These are phyloP conservation scores for Aspidoscelis tigris DNA, from an alignment of 2,113 vertebrate genomes.

Conservation along the genomic window DNA sequence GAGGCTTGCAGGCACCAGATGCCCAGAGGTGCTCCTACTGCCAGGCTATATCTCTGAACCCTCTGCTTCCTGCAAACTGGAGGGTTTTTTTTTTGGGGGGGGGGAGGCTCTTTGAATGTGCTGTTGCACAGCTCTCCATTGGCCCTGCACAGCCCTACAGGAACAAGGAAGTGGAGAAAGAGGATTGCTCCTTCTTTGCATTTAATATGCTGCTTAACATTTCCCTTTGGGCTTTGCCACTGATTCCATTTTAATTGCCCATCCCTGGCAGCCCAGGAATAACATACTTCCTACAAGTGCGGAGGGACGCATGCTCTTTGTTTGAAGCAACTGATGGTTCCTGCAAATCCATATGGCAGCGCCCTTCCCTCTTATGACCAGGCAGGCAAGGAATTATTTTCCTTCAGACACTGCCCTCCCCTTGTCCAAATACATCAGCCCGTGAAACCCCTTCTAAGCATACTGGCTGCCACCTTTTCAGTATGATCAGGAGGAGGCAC, in stretches of 20 bases:
- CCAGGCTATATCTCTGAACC: too few species aligned
- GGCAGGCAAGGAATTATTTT: not conserved
- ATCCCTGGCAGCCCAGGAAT: slow-evolving; percentile 13
- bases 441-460: not conserved
- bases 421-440: not conserved
- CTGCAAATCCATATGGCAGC: not conserved
- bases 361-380: not conserved
- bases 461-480: not conserved
- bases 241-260: slow-evolving; percentile 30
- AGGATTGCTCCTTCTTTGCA: not conserved
- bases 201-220: slow-evolving; percentile 12
- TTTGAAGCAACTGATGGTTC: not conserved
- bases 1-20: too few species aligned
- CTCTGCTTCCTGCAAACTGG: not conserved
- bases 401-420: not conserved
- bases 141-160: not conserved
- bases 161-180: not conserved
- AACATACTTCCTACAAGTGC: not conserved
- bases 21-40: too few species aligned
- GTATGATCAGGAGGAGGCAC: not conserved
- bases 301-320: not conserved
- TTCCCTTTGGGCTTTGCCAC: slow-evolving; percentile 11
- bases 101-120: not conserved
- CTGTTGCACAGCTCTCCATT: not conserved
- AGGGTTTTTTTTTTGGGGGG: not conserved